phyloP scores from a whole-genome alignment of 2,113 vertebrate species.

The Thunnus thynnus region DNA sequence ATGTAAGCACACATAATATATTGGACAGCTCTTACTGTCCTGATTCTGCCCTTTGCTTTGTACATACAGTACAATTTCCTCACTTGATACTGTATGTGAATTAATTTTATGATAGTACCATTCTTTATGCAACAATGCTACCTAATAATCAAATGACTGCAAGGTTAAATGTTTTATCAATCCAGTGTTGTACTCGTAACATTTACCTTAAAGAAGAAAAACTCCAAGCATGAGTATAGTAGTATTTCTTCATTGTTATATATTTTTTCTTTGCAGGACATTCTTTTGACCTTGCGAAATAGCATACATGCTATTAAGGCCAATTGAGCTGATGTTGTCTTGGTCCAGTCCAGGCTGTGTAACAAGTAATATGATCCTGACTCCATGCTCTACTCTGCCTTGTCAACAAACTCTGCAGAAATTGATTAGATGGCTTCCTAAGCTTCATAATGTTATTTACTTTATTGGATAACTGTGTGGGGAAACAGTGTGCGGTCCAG shows the following conservation, averaged over 20 bases:
- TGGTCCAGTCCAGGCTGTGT: conserved; percentile 35
- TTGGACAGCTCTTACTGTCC: not conserved
- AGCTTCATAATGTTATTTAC: conserved; percentile 78
- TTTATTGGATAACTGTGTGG: conserved; percentile 75
- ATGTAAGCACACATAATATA: conserved; percentile 3
- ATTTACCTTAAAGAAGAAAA: not conserved
- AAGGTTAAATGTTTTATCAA: not conserved
- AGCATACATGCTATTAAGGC: conserved; percentile 43
- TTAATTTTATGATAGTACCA: not conserved
- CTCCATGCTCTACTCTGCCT: conserved; percentile 69
- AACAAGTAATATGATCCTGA: conserved; percentile 71
- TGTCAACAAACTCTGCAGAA: conserved; percentile 77
- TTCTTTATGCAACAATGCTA: not conserved
- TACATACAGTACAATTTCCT: not conserved
- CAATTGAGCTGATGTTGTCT: conserved; percentile 58
- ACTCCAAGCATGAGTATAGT: not conserved
- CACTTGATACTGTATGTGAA: not conserved
- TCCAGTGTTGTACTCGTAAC: not conserved
- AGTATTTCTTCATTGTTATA: not conserved
- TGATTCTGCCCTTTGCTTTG: not conserved
- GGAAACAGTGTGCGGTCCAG: conserved; percentile 61
- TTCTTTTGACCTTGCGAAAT: conserved; percentile 50
- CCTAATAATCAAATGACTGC: not conserved
- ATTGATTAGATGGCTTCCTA: conserved; percentile 79
- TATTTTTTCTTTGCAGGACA: not conserved